Conservation (phyloP, 2,888 invertebrate species). For the Melipona beecheii region DNA sequence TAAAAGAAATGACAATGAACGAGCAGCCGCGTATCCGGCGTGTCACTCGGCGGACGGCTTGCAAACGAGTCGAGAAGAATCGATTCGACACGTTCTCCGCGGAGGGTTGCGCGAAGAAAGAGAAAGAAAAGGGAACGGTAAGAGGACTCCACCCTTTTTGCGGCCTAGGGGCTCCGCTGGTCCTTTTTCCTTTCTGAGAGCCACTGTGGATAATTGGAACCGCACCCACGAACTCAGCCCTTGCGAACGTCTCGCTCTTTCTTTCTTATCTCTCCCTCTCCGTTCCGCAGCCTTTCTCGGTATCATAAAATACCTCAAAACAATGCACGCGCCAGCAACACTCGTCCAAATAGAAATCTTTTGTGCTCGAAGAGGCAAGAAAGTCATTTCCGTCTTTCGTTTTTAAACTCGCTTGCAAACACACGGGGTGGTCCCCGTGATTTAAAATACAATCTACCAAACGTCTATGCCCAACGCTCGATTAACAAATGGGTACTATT, state of each 20-base stretch:
- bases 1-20: conserved; percentile 29
- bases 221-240: conserved; percentile 71
- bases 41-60: conserved; percentile 62
- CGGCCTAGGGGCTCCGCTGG: conserved; percentile 46
- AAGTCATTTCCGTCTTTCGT: background rate
- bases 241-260: conserved; percentile 34
- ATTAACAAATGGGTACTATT: background rate
- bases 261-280: conserved; percentile 15
- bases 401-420: background rate
- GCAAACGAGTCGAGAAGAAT: conserved; percentile 75
- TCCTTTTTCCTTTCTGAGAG: conserved; percentile 66
- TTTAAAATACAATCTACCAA: background rate
- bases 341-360: background rate
- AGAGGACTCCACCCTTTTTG: conserved; percentile 52
- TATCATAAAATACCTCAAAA: conserved; percentile 24
- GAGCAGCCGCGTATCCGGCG: conserved; percentile 49
- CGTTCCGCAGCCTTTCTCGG: conserved; percentile 13
- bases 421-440: conserved; percentile 1
- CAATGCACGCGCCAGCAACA: conserved; percentile 7
- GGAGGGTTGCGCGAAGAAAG: conserved; percentile 58
- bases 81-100: conserved; percentile 70
- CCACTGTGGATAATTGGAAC: conserved; percentile 79
- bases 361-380: background rate
- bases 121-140: conserved; percentile 56
- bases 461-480: too few relatives aligned